Evolutionary conservation across 2,888 invertebrate species (phyloP), one percentile per base, ranked within the genome.

Genomic region (Bombyx huttoni): DNA sequence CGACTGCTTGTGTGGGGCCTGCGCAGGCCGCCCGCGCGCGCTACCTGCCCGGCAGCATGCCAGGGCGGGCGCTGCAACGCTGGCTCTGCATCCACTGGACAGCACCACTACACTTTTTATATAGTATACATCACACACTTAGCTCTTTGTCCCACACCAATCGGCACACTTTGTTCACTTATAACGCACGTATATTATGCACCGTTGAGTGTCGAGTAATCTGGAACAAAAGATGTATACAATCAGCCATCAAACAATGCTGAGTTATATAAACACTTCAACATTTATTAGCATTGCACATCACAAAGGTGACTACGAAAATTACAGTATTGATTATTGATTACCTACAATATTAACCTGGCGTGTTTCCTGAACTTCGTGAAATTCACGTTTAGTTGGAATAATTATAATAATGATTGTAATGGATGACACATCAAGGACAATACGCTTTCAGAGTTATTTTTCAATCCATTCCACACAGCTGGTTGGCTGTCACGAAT

Each of bases 31-130:
- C 86, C 87, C 84, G 86, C 85, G 87, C 87, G 83, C 85, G 87
- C 89, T 88, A 87, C 87, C 87, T 87, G 81, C 83, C 87, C 80
- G 86, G 88, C 81, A 86, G 87, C 88, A 88, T 88, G 85, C 87
- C 87, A 82, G 80, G 81, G 81, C 77, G 73, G 78, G 79, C 78
- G 78, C 78, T 78, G 77, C 62, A 64, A 76, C 78, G 69, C 77
- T 71, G 75, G 68, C 70, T 76, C 70, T 62, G 74, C 86, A 85
- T 84, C 67, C 86, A 83, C 83, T 68, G 67, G 67, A 65, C 64
- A 64, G 58, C 61, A 53, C 54, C 55, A 56, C 40, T 40, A 12
- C 66, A 65, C 64, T 55, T 56, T 61, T 59, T 64, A 70, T 72
- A 70, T 64, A 67, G 65, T 64, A 24, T 24, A 70, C 73, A 72